Percentiles rank a stretch among this genome's conserved stretches.
Evolutionary conservation across 2,113 vertebrate genomes (phyloP).

Genomic region (Corythornis vintsioides): DNA sequence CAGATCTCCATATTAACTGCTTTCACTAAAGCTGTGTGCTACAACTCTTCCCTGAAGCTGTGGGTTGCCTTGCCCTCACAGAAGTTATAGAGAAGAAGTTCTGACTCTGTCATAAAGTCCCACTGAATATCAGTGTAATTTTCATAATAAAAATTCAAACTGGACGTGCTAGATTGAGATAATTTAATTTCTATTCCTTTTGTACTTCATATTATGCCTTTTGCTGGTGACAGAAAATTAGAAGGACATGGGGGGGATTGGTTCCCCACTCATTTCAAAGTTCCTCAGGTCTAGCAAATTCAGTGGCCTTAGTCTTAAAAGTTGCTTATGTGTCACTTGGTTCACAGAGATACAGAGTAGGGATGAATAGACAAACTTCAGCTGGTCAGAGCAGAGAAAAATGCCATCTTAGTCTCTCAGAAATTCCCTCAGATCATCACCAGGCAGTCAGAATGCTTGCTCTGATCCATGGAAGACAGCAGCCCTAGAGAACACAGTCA

Average conservation of each 20-base stretch:
- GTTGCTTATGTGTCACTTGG: background rate
- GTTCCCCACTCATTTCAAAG: background rate
- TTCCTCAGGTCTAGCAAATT: background rate
- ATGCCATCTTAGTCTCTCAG: background rate
- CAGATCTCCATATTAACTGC: background rate
- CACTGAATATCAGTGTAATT: background rate
- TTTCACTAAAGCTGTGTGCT: background rate
- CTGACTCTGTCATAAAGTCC: background rate
- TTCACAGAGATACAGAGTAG: background rate
- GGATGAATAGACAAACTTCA: background rate
- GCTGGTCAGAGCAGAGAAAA: background rate
- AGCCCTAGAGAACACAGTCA: background rate
- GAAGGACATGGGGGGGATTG: background rate
- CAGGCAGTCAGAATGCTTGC: background rate
- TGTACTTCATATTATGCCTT: background rate
- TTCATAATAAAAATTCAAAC: background rate
- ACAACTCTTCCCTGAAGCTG: background rate
- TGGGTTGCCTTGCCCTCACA: background rate
- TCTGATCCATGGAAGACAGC: background rate
- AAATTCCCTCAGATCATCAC: background rate
- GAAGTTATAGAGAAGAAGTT: background rate
- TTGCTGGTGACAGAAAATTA: background rate
- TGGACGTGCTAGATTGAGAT: background rate
- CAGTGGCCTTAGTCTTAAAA: background rate
- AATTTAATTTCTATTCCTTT: background rate